These are phyloP conservation scores for Varanus komodoensis DNA, from an alignment of 2,113 vertebrate species.

Conservation along the genomic window DNA sequence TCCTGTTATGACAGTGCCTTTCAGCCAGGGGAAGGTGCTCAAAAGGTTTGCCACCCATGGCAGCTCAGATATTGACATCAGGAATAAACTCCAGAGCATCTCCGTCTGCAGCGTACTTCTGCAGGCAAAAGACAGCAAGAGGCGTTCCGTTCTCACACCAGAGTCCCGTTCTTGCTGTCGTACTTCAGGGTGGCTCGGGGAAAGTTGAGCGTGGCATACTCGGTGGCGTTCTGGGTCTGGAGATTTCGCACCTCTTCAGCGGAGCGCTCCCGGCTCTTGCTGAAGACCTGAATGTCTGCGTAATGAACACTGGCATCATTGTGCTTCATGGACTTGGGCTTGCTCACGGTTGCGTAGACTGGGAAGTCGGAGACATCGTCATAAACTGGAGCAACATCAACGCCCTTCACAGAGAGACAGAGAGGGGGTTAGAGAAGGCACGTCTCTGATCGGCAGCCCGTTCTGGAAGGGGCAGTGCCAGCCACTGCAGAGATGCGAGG, in stretches of 20 bases:
- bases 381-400: slow-evolving; percentile 45
- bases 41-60: not conserved
- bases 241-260: slow-evolving; percentile 53
- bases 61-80: fast-evolving
- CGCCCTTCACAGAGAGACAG: slow-evolving; percentile 40
- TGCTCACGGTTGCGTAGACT: slow-evolving; percentile 71
- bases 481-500: not conserved
- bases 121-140: not conserved
- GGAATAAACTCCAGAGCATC: not conserved
- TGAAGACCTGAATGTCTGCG: slow-evolving; percentile 83
- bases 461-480: no score
- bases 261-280: slow-evolving; percentile 43
- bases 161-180: slow-evolving; percentile 75
- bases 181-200: slow-evolving; percentile 68
- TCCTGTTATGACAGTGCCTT: not conserved
- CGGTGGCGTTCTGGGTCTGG: slow-evolving; percentile 71
- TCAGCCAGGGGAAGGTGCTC: not conserved
- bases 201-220: slow-evolving; percentile 87
- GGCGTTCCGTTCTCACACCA: slow-evolving; percentile 71
- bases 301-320: slow-evolving; percentile 81
- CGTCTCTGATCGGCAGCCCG: no score
- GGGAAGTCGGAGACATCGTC: slow-evolving; percentile 71
- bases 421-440: not conserved
- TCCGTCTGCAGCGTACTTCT: not conserved
- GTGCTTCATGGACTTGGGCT: slow-evolving; percentile 15